Conservation (phyloP, 2,797 vertebrate genomes). For the Enoplosus armatus region DNA sequence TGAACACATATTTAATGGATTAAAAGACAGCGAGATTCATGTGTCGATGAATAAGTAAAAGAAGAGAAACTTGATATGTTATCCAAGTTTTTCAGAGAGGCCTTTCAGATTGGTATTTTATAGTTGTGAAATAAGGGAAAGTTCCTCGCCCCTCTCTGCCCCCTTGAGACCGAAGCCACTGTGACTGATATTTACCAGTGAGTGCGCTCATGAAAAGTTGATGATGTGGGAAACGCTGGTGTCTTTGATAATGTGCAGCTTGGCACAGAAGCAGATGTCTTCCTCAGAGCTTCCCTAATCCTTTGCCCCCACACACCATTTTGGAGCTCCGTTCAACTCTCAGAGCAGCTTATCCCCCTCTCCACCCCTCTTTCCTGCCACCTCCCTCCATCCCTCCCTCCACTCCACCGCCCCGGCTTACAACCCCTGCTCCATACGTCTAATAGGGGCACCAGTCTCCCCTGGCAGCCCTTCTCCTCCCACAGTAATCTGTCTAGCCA, state of each 20-base stretch:
- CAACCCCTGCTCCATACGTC: constrained; percentile 73
- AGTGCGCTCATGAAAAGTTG: constrained; percentile 88
- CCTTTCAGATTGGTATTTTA: constrained; percentile 71
- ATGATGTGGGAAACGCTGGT: constrained; percentile 87
- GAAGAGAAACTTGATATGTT: constrained; percentile 45
- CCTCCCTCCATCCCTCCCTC: constrained; percentile 72
- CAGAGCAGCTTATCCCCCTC: constrained; percentile 85
- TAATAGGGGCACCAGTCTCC: constrained; percentile 80
- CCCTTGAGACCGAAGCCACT: constrained; percentile 72
- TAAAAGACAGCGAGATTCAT: constrained; percentile 46
- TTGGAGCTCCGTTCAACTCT: constrained; percentile 83
- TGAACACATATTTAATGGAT: constrained; percentile 68
- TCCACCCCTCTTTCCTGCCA: constrained; percentile 71
- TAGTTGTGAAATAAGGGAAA: constrained; percentile 73
- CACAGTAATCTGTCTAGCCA: constrained; percentile 82
- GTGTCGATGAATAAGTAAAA: constrained; percentile 59
- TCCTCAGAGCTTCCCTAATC: constrained; percentile 87
- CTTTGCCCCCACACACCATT: constrained; percentile 83
- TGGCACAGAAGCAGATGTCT: constrained; percentile 88
- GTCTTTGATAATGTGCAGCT: constrained; percentile 87
- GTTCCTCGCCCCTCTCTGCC: constrained; percentile 65
- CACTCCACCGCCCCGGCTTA: constrained; percentile 69
- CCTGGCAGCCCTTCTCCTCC: constrained; percentile 82
- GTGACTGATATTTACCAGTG: constrained; percentile 85
- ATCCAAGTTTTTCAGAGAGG: constrained; percentile 62